These are phyloP conservation scores for Brenthis ino DNA, from an alignment of 2,888 invertebrate species.

Conservation along the genomic window DNA sequence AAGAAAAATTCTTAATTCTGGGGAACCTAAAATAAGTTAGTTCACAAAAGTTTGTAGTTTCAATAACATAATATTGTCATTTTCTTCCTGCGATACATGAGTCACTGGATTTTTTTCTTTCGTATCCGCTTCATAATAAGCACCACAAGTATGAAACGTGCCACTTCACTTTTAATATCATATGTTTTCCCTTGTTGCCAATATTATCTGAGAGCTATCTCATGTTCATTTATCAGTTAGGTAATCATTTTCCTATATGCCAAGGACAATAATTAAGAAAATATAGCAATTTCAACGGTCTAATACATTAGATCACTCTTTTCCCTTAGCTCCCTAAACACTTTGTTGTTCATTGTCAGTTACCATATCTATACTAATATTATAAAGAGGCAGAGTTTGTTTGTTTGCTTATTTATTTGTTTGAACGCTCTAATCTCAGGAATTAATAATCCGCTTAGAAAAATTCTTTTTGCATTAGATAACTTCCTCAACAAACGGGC, in stretches of 20 bases:
- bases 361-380: conserved; percentile 23
- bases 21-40: conserved; percentile 3
- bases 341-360: conserved; percentile 34
- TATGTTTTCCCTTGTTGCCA: conserved; percentile 9
- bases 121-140: conserved; percentile 24
- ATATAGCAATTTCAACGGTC: conserved; percentile 49
- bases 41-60: not conserved
- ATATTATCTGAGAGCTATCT: conserved; percentile 5
- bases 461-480: too few relatives aligned
- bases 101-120: conserved; percentile 38
- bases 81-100: conserved; percentile 24
- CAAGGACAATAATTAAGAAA: conserved; percentile 55
- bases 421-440: too few relatives aligned
- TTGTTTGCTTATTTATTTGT: too few relatives aligned
- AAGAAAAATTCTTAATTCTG: not conserved
- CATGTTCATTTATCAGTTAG: conserved; percentile 28
- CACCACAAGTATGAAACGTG: conserved; percentile 1
- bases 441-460: too few relatives aligned
- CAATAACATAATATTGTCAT: conserved; percentile 15
- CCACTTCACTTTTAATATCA: not conserved
- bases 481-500: too few relatives aligned
- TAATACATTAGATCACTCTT: conserved; percentile 33
- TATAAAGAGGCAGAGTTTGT: too few relatives aligned
- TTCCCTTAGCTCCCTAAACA: conserved; percentile 37
- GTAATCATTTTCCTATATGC: conserved; percentile 40